These are phyloP conservation scores for Lagopus muta DNA, from an alignment of 2,113 vertebrate genomes.

Conservation along the genomic window DNA sequence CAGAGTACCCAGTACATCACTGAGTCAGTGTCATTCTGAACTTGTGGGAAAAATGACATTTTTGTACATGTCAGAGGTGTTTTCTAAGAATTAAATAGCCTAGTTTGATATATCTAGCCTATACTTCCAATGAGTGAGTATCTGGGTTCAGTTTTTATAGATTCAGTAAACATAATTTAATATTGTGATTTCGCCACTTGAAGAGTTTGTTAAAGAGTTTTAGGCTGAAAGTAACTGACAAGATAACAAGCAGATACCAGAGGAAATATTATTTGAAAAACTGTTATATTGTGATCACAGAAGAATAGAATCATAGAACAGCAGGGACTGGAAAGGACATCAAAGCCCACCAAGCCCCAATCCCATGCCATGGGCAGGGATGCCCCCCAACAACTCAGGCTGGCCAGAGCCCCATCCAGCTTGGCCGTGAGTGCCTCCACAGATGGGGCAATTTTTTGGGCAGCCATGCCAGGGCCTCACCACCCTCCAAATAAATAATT, in stretches of 20 bases:
- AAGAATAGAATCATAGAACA: not conserved
- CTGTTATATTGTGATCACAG: not conserved
- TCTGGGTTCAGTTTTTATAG: not conserved
- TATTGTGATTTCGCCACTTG: not conserved
- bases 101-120: not conserved
- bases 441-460: too few relatives aligned
- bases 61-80: not conserved
- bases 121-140: not conserved
- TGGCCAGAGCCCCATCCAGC: too few relatives aligned
- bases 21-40: not conserved
- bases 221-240: not conserved
- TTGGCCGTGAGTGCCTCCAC: too few relatives aligned
- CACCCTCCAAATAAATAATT: too few relatives aligned
- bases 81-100: not conserved
- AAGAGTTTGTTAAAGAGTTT: not conserved
- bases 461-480: too few relatives aligned
- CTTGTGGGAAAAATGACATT: not conserved
- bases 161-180: not conserved
- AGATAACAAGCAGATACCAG: not conserved
- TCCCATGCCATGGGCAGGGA: not conserved
- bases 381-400: not conserved
- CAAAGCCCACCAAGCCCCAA: not conserved
- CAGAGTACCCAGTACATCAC: fast-evolving
- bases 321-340: not conserved
- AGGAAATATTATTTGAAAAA: not conserved